Conservation (phyloP, 2,113 vertebrate species). For the Megalops atlanticus region DNA sequence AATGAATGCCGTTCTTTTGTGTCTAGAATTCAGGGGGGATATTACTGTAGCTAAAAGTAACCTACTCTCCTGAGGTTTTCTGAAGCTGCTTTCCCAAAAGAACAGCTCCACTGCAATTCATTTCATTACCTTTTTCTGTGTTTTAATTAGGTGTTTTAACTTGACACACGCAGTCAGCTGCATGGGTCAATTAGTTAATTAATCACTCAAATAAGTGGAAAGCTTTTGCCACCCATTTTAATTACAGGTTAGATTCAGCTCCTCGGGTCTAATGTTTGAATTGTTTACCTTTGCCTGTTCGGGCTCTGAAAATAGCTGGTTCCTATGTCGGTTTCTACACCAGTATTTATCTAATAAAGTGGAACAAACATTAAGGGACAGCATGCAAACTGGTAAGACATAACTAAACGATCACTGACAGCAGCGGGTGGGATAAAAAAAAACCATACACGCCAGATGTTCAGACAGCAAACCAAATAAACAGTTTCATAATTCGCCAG, state of each 20-base stretch:
- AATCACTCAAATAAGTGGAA: constrained; percentile 45
- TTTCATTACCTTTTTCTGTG: constrained; percentile 34
- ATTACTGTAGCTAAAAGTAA: constrained; percentile 32
- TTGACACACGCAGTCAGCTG: constrained; percentile 19
- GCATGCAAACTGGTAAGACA: not conserved
- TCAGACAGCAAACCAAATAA: not conserved
- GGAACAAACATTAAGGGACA: not conserved
- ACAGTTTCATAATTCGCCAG: not conserved
- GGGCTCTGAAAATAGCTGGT: not conserved
- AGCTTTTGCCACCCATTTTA: constrained; percentile 39
- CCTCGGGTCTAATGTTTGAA: not conserved
- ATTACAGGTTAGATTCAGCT: constrained; percentile 27
- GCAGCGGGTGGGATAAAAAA: not conserved
- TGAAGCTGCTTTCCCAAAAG: constrained; percentile 30
- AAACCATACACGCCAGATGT: not conserved
- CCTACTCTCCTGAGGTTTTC: constrained; percentile 30
- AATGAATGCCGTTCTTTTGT: constrained; percentile 36
- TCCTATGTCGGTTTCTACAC: no score
- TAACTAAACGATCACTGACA: not conserved
- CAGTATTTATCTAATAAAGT: not conserved
- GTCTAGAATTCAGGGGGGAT: constrained; percentile 26
- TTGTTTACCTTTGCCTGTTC: not conserved
- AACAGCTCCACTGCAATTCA: constrained; percentile 36
- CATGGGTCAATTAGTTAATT: constrained; percentile 49
- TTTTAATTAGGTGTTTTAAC: constrained; percentile 52